phyloP scores from a whole-genome alignment of 2,797 vertebrate genomes.

The Myotis daubentonii region DNA sequence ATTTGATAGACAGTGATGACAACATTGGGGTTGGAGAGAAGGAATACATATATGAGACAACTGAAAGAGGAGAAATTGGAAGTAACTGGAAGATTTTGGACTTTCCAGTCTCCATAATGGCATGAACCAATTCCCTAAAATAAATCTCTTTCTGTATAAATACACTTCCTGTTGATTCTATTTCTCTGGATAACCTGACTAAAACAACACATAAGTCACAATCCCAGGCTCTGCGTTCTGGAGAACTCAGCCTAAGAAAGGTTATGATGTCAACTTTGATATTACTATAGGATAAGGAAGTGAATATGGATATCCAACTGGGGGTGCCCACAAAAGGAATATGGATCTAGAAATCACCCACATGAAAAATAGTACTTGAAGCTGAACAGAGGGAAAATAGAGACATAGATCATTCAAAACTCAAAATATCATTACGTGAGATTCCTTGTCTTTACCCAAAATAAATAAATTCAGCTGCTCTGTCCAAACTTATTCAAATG shows the following conservation, averaged over 20 bases:
- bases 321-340: not conserved
- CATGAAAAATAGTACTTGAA: not conserved
- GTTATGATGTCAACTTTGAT: not conserved
- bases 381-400: not conserved
- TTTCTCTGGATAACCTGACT: not conserved
- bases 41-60: not conserved
- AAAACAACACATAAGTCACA: not conserved
- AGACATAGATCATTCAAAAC: not conserved
- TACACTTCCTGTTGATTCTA: not conserved
- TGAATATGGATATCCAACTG: not conserved
- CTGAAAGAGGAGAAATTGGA: not conserved
- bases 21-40: not conserved
- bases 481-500: slow-evolving; percentile 4
- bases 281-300: not conserved
- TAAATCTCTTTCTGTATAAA: not conserved
- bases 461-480: not conserved
- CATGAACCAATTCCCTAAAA: not conserved
- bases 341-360: not conserved
- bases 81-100: not conserved
- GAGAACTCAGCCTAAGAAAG: not conserved
- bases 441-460: slow-evolving; percentile 8
- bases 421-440: not conserved
- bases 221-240: not conserved
- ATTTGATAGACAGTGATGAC: not conserved
- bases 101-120: not conserved